These are phyloP conservation scores for Magallana gigas DNA, from an alignment of 1,140 invertebrate species.

Conservation along the genomic window DNA sequence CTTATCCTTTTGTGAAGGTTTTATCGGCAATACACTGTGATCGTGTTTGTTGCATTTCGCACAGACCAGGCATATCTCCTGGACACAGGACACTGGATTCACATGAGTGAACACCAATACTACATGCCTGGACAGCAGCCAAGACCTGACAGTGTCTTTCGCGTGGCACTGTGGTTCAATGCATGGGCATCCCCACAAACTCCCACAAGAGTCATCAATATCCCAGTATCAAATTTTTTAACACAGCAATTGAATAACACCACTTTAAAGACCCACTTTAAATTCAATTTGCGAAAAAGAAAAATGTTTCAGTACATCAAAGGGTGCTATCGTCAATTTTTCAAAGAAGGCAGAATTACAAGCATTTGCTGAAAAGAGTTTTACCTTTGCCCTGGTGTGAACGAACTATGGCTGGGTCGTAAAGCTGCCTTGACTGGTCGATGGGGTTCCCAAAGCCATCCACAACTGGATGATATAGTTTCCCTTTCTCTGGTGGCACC, in stretches of 20 bases:
- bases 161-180: not conserved
- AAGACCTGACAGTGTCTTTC: not conserved
- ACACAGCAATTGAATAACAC: not conserved
- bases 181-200: not conserved
- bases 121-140: not conserved
- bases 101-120: slow-evolving; percentile 35
- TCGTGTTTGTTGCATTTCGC: slow-evolving; percentile 16
- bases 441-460: slow-evolving; percentile 41
- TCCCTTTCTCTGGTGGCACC: slow-evolving; percentile 35
- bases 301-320: not conserved
- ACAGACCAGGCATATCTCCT: not conserved
- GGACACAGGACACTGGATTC: not conserved
- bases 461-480: slow-evolving; percentile 44
- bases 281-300: not conserved
- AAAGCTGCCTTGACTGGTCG: slow-evolving; percentile 55
- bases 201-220: not conserved
- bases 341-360: not conserved
- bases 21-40: slow-evolving; percentile 22
- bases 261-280: slow-evolving; percentile 27
- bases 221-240: slow-evolving; percentile 21
- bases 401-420: slow-evolving; percentile 57
- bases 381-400: slow-evolving; percentile 58
- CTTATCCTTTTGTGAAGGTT: slow-evolving; percentile 19
- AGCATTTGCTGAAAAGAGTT: not conserved
- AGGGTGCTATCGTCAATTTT: not conserved